Conservation (phyloP, 2,113 vertebrate species). For the Rhabdomys dilectus region DNA sequence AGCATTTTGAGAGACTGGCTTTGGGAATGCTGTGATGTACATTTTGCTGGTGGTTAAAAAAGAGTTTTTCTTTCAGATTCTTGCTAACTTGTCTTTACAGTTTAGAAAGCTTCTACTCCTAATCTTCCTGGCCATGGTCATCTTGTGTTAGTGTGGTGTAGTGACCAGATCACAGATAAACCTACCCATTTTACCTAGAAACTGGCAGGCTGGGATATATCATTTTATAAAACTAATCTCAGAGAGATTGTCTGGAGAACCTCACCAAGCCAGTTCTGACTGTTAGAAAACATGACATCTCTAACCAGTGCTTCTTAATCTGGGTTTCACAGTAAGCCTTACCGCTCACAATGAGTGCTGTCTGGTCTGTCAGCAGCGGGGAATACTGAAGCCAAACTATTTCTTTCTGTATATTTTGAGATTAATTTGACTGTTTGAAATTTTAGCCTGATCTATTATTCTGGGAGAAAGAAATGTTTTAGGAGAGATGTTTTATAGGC, state of each 20-base stretch:
- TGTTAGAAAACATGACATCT: neutral
- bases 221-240: constrained; percentile 63
- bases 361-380: constrained; percentile 26
- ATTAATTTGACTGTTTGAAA: constrained; percentile 39
- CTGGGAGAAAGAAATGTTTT: constrained; percentile 48
- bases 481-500: constrained; percentile 25
- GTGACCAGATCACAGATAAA: constrained; percentile 58
- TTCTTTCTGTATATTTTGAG: constrained; percentile 35
- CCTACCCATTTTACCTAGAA: constrained; percentile 21
- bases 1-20: constrained; percentile 39
- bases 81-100: constrained; percentile 40
- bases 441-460: constrained; percentile 37
- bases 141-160: constrained; percentile 2
- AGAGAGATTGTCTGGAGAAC: constrained; percentile 45
- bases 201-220: constrained; percentile 27
- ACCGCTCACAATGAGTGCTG: neutral
- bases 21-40: constrained; percentile 50
- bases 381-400: constrained; percentile 25
- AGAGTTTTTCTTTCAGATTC: constrained; percentile 47
- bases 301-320: neutral
- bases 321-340: neutral
- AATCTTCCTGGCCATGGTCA: neutral
- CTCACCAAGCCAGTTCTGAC: neutral
- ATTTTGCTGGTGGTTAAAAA: constrained; percentile 53
- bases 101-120: constrained; percentile 60